phyloP scores from a whole-genome alignment of 2,113 vertebrate genomes.

The Asarcornis scutulata region DNA sequence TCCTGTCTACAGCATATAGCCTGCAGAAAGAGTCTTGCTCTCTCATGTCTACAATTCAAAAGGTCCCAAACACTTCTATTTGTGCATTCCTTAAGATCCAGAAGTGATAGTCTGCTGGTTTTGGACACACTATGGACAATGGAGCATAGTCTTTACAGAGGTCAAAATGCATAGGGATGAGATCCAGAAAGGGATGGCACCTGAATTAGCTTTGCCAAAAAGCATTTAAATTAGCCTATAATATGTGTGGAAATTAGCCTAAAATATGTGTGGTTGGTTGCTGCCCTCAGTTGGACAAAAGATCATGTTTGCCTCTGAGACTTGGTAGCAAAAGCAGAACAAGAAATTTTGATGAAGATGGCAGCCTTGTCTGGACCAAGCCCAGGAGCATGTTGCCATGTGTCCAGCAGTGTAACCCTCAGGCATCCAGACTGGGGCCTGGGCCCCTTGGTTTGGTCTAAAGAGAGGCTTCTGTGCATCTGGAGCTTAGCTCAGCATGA shows the following conservation, averaged over 20 bases:
- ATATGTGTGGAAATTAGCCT: background rate
- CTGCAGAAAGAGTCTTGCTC: background rate
- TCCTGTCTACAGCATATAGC: background rate
- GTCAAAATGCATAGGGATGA: background rate
- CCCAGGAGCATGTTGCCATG: background rate
- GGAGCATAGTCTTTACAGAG: background rate
- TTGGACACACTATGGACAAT: background rate
- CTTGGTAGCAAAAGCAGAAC: background rate
- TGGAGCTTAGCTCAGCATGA: background rate
- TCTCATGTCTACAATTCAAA: background rate
- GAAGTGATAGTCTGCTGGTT: background rate
- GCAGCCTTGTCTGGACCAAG: background rate
- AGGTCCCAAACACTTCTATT: background rate
- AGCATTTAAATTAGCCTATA: background rate
- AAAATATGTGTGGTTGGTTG: background rate
- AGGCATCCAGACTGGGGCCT: background rate
- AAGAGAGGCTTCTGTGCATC: background rate
- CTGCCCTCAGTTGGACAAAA: background rate
- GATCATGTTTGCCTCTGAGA: background rate
- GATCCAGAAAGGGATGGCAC: background rate
- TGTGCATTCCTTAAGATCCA: background rate
- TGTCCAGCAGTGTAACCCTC: background rate
- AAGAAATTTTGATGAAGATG: background rate
- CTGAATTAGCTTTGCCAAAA: background rate
- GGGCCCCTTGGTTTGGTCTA: background rate